Evolutionary conservation across 2,113 vertebrate species (phyloP), one percentile per base, ranked within the genome.

Genomic region (Ailuropoda melanoleuca): DNA sequence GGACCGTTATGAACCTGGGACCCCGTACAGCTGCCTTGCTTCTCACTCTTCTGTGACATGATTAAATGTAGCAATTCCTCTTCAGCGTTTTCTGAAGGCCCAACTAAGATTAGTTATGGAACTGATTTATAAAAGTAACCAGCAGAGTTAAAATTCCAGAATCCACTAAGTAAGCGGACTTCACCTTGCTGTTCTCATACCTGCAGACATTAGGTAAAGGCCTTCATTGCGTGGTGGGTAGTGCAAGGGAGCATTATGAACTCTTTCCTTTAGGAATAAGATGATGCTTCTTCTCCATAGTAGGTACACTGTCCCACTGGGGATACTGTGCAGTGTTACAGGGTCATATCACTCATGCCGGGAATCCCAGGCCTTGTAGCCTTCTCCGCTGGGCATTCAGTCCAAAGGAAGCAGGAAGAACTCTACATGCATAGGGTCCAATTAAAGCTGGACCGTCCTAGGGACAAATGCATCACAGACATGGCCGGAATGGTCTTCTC

Each of bases 211-310:
- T 29, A 5, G 29, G 39, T 26, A 46, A 46, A 89, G 39, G 4
- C 18, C 29, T 62, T 31, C 8, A 5, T 12, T 29, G 31, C 1
- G 0, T 2, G 3, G 1, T 34, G 50, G 26, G 53, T 8, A 53
- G 55, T 9, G 23, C 6, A n/a, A 48, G 15, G 17, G 39, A 88
- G 1, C 1, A 3, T 3, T 8, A 46, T n/a, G 21, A 39, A 62
- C 10, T 31, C 55, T 66, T 43, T 31, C 24, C 11, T 83, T 31
- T 29, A 90, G 2, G 3, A 62, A 34, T 68, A 62, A 60, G 68
- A 9, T 8, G 31, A 18, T 14, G 1, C 2, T 23, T 15, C 26
- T 13, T 66, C 31, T 60, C 56, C 13, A 15, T 1, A 8, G 10
- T n/a, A 34, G 8, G 6, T n/a, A 1, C 1, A 34, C 8, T 8